phyloP scores from a whole-genome alignment of 2,888 invertebrate species.

The Allophyes oxyacanthae region DNA sequence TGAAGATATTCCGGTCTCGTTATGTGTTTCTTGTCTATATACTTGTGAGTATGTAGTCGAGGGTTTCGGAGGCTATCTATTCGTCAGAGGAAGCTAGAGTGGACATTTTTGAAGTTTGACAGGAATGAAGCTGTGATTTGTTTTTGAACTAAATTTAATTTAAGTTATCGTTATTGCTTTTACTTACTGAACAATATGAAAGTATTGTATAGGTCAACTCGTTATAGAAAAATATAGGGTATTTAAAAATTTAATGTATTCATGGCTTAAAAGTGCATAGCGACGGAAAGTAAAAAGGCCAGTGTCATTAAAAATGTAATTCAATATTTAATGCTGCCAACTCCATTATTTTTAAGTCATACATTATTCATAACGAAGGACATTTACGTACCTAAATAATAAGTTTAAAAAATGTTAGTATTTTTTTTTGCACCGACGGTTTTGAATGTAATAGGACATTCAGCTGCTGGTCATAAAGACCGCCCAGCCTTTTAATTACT shows the following conservation, averaged over 20 bases:
- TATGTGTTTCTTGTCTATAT: conserved; percentile 31
- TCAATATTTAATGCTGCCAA: conserved; percentile 27
- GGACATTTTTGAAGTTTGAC: conserved; percentile 5
- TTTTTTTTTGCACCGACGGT: conserved; percentile 50
- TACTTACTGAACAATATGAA: not conserved
- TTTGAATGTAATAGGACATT: conserved; percentile 61
- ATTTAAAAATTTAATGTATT: not conserved
- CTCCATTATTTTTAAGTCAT: conserved; percentile 36
- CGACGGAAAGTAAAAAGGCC: conserved; percentile 10
- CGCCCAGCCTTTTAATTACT: conserved; percentile 71
- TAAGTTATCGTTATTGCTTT: not conserved
- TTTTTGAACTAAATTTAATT: too few species aligned
- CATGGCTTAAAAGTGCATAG: conserved; percentile 10
- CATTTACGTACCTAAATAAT: conserved; percentile 67
- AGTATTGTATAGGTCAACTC: too few species aligned
- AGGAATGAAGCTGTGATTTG: not conserved
- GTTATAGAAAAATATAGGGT: too few species aligned
- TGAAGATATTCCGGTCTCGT: conserved; percentile 48
- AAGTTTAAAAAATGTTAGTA: conserved; percentile 53
- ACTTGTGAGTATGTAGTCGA: conserved; percentile 23
- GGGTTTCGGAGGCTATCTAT: conserved; percentile 13
- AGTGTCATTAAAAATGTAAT: conserved; percentile 25
- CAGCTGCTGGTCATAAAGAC: conserved; percentile 62
- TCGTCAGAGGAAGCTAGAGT: conserved; percentile 30
- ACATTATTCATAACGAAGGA: conserved; percentile 62